Conservation (phyloP, 2,797 vertebrate genomes). For the Anguilla anguilla region DNA sequence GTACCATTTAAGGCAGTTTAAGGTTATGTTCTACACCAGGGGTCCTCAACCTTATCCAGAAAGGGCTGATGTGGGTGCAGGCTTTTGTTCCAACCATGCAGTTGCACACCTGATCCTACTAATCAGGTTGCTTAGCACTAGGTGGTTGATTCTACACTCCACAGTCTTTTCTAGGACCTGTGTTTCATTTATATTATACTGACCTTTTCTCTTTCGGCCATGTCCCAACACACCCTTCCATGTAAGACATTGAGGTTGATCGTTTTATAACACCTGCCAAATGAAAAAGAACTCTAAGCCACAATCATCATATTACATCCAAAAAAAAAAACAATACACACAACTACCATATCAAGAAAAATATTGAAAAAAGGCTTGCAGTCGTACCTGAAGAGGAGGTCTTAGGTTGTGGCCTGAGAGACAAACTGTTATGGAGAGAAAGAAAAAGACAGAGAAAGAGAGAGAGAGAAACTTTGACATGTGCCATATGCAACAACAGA, state of each 20-base stretch:
- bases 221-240: slow-evolving; percentile 89
- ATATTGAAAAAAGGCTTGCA: background rate
- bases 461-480: background rate
- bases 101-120: too few relatives aligned
- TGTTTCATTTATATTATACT: slow-evolving; percentile 32
- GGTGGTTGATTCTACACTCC: background rate
- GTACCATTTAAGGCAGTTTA: background rate
- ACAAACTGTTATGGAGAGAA: slow-evolving; percentile 38
- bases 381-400: slow-evolving; percentile 73
- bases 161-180: background rate
- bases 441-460: slow-evolving; percentile 44
- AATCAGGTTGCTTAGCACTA: too few relatives aligned
- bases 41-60: too few relatives aligned
- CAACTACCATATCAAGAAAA: slow-evolving; percentile 29
- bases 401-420: slow-evolving; percentile 62
- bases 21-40: background rate
- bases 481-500: background rate
- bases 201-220: slow-evolving; percentile 98
- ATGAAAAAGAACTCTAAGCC: slow-evolving; percentile 39
- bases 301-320: slow-evolving; percentile 12
- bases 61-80: too few relatives aligned
- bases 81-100: too few relatives aligned
- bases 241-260: slow-evolving; percentile 90
- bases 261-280: slow-evolving; percentile 83
- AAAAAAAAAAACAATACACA: background rate